Evolutionary conservation across 1,140 invertebrate species (phyloP), one percentile per base, ranked within the genome.

Genomic region (Zaprionus vittiger): DNA sequence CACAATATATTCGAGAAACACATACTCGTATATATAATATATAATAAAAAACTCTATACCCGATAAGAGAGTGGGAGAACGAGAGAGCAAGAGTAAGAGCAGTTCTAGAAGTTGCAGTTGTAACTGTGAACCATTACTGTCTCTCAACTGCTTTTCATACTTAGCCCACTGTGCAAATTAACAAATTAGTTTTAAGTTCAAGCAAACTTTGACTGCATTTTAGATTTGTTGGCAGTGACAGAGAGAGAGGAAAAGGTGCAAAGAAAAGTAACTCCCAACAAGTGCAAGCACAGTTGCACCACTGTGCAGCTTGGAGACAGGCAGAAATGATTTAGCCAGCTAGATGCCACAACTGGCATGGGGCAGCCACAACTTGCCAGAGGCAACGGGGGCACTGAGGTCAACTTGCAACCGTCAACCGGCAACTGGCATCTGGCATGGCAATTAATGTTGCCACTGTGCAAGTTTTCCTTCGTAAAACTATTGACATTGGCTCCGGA

Each of bases 401-500:
- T 20, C 61, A 34, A 20, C 15, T 14, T 15, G 34, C 62, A 54
- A 64, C 24, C 4, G 34, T 20, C 63, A 65, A 22, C 24, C 15
- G 54, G 22, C 20, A 54, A 63, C 44, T 14, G 12, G 2, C 9
- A 67, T 24, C 56, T 28, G 57, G 12, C 37, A 11, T 38, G 63
- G 41, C 70, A 73, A 67, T 67, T 60, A 67, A 73, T 66, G 63
- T 67, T 60, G 26, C 61, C 52, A 57, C 55, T 52, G 26, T 56
- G 52, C 31, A 49, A 62, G 61, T 22, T 37, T 38, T 22, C 55
- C 12, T 20, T 1, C 34, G 54, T 12, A 56, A 22, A 49, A 57
- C 28, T 62, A 22, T 49, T 70, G 28, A 70, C 52, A 49, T 37
- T 69, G 52, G 9, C 17, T n/a, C 17, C 7, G 38, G 57, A 69